Base-by-base conservation (phyloP, 2,888 invertebrate species). In the Volucella inanis region DNA sequence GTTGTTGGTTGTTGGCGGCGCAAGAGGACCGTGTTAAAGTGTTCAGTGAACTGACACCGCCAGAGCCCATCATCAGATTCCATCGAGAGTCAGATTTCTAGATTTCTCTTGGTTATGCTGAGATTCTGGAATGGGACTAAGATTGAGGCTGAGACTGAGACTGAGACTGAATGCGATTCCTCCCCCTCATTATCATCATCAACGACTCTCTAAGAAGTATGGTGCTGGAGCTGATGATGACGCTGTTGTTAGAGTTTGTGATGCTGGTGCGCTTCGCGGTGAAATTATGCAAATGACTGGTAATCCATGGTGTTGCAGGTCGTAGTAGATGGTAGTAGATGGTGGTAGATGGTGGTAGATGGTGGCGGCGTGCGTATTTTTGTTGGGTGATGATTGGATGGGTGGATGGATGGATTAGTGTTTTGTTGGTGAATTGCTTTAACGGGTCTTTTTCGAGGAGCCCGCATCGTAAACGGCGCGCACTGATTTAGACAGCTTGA, bases 281-380 rank as follows among this genome's bases (percentile, higher is more conserved):
- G 80, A 67, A 84, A 84, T 84, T 84, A 84, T 84, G 84, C 80
- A 84, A 84, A 84, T 84, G 71, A 75, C 75, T 79, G 71, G 75
- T 65, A 79, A 80, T 84, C 80, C 75, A 45, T 41, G 64, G 64
- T 67, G 61, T 41, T 62, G 65, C 74, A 39, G 50, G 70, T 75
- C 70, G 54, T 75, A 41, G 41, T 31, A 4, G 31, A 31, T 39
- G 65, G n/a, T 9, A 39, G 15, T 18, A 18, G 18, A 18, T 18
- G 18, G 18, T 18, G 41, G 72, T 52, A n/a, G n/a, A n/a, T n/a
- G n/a, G n/a, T n/a, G n/a, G n/a, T n/a, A n/a, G n/a, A n/a, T n/a
- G n/a, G n/a, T n/a, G 62, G 15, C 47, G 43, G 10, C 50, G 61
- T 47, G 74, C 68, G 74, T 84, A 55, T 71, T 67, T 75, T 80